These are phyloP conservation scores for Carapus acus DNA, from an alignment of 2,797 vertebrate genomes.

Conservation along the genomic window DNA sequence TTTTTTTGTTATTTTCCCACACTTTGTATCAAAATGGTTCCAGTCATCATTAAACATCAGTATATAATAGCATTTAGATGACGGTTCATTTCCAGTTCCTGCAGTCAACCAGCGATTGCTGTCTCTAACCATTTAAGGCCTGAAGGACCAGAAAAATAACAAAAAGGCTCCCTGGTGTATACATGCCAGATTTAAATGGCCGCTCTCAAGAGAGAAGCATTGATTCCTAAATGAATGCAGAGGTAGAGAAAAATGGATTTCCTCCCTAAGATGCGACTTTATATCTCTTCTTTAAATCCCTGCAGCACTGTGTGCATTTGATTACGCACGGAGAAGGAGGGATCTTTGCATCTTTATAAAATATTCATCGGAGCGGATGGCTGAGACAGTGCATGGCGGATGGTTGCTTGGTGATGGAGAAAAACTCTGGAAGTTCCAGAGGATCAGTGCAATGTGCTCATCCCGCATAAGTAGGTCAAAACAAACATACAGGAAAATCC, in stretches of 20 bases:
- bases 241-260: slow-evolving; percentile 70
- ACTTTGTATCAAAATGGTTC: slow-evolving; percentile 49
- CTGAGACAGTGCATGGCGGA: slow-evolving; percentile 61
- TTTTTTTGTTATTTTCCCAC: slow-evolving; percentile 52
- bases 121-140: slow-evolving; percentile 64
- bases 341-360: slow-evolving; percentile 80
- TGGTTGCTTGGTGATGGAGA: slow-evolving; percentile 61
- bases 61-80: slow-evolving; percentile 55
- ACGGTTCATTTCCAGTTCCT: slow-evolving; percentile 42
- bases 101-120: slow-evolving; percentile 53
- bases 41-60: slow-evolving; percentile 40
- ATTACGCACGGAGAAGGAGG: slow-evolving; percentile 69
- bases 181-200: slow-evolving; percentile 52
- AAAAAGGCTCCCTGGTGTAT: slow-evolving; percentile 44
- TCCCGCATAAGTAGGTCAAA: slow-evolving; percentile 55
- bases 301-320: slow-evolving; percentile 72
- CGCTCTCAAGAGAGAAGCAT: slow-evolving; percentile 66
- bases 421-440: slow-evolving; percentile 58
- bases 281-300: slow-evolving; percentile 73
- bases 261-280: slow-evolving; percentile 70
- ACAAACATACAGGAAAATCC: no score
- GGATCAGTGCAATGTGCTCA: slow-evolving; percentile 47
- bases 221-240: slow-evolving; percentile 78
- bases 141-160: slow-evolving; percentile 65
- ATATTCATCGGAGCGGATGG: slow-evolving; percentile 72